phyloP scores from a whole-genome alignment of 2,888 invertebrate genomes.

The Zonitis immaculata region DNA sequence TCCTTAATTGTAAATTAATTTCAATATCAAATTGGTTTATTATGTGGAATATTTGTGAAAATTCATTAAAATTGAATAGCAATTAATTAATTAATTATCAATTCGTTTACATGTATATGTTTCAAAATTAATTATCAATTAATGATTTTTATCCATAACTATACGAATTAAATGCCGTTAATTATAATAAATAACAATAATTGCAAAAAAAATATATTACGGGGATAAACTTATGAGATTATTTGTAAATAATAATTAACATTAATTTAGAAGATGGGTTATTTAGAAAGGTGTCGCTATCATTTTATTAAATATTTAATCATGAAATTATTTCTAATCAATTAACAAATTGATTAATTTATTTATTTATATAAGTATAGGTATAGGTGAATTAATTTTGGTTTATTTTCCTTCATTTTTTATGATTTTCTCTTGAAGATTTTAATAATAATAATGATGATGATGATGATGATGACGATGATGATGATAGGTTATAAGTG shows the following conservation, averaged over 20 bases:
- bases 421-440: not conserved
- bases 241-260: not conserved
- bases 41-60: too few species aligned
- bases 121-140: conserved; percentile 6
- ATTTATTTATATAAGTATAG: too few species aligned
- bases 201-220: not conserved
- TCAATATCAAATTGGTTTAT: too few species aligned
- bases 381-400: not conserved
- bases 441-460: not conserved
- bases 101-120: conserved; percentile 10
- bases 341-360: not conserved
- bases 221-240: not conserved
- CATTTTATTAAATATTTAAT: too few species aligned
- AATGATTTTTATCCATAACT: not conserved
- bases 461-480: not conserved
- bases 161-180: not conserved
- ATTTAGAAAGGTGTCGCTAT: not conserved
- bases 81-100: too few species aligned
- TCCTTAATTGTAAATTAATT: too few species aligned
- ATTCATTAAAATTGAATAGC: too few species aligned
- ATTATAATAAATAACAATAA: not conserved
- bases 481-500: not conserved
- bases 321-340: not conserved
- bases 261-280: not conserved
- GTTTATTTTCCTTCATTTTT: not conserved